Base-by-base conservation (phyloP, 2,888 invertebrate genomes). In the Drosophila hawaiiensis region DNA sequence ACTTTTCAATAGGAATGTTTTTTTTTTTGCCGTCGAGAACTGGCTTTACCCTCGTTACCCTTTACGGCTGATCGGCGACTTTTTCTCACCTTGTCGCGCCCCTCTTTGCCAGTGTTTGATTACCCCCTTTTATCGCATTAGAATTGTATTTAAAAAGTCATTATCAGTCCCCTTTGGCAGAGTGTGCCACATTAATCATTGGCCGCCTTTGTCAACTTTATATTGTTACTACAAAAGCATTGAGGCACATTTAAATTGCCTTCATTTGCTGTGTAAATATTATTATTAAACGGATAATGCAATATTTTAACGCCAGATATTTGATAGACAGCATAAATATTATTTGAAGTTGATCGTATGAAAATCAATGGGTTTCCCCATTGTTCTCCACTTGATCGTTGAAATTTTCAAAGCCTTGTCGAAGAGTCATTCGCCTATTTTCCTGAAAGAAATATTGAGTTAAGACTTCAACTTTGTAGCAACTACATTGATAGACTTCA, bases 71-170 rank as follows among this genome's bases (percentile, higher is more conserved):
- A 75, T 80, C 78, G 61, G 37, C 54, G 41, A 49, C 66, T 76
- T 76, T 80, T 78, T 61, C 74, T 78, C 74, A 79, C 80, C 77
- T 69, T 62, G 62, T 76, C 73, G 73, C 68, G 53, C 66, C 69
- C 66, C 47, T 58, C 73, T 75, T 75, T 89, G 74, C 78, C 74
- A 74, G 63, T 73, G 71, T 54, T 69, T 54, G 76, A 82, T 79
- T 79, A 73, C 78, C 82, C 88, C 76, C 74, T 79, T 88, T 90
- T 80, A 88, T 74, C 83, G 80, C 78, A 85, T 89, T 90, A 82
- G 79, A 89, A 86, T 75, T 73, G 78, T 83, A 84, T 86, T 90
- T 84, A 82, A 90, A 89, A 86, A 89, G 87, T 89, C 87, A 90
- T 90, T 88, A 88, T 82, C 81, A 59, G 70, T 72, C 73, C 81